Conservation (phyloP, 30 jellyfish, hydroid and myxozoan genomes). For the Aurelia aurita region DNA sequence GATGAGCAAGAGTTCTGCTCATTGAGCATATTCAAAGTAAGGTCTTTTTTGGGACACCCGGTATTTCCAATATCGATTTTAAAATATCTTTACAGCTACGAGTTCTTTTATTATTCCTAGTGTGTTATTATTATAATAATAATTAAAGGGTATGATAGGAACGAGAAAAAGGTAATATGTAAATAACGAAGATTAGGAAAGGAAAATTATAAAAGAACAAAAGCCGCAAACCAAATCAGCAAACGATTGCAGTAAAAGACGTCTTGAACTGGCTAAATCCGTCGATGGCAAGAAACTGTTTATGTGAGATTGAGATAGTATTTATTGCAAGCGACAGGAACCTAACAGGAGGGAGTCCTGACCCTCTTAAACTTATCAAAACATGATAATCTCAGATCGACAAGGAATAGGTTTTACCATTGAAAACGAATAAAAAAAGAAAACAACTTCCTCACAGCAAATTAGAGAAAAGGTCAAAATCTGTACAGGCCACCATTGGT, state of each 20-base stretch:
- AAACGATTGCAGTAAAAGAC: not conserved
- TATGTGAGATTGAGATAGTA: not conserved
- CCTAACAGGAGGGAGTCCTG: conserved; percentile 46
- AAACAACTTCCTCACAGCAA: too few species aligned
- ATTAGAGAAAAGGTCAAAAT: too few species aligned
- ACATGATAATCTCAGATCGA: conserved; percentile 26
- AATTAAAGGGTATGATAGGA: too few species aligned
- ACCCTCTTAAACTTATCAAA: conserved; percentile 4
- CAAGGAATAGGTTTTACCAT: conserved; percentile 42
- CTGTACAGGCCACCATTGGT: too few species aligned
- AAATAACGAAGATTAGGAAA: not conserved
- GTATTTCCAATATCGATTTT: too few species aligned
- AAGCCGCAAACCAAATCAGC: not conserved
- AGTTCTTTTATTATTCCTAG: too few species aligned
- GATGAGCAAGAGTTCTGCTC: too few species aligned
- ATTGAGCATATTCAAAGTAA: too few species aligned
- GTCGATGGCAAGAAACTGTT: not conserved
- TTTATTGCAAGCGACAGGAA: conserved; percentile 36
- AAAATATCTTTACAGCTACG: too few species aligned
- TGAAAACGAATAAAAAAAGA: conserved; percentile 26
- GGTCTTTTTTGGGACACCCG: too few species aligned
- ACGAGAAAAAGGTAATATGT: too few species aligned
- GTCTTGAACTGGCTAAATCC: not conserved
- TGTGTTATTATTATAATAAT: too few species aligned
- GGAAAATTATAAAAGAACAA: not conserved